Base-by-base conservation (phyloP, 2,888 invertebrate genomes). In the Hydroisotoma schaefferi region DNA sequence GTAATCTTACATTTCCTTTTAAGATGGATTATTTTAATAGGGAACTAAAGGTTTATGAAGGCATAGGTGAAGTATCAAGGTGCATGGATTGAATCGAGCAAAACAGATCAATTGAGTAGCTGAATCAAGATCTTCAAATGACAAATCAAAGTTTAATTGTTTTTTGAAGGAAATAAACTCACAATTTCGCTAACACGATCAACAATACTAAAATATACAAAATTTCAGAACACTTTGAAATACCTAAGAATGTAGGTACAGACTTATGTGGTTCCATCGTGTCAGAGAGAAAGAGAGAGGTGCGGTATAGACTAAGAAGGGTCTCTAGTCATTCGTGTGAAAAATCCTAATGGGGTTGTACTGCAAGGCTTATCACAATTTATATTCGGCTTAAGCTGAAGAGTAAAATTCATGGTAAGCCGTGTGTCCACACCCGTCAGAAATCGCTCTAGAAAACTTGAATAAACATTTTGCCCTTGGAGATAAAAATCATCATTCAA, bases 171-270 rank as follows among this genome's bases (percentile, higher is more conserved):
- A 43, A 43, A 43, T 43, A n/a, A 43, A 18, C 43, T 43, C 12
- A 43, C 12, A 43, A 10, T 43, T 43, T 10, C 18, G 43, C 43
- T 43, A 43, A 43, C 43, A 47, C 18, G 47, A 47, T 5, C 25
- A 37, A 52, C 37, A 52, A 23, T 37, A 52, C 33, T 52, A 37
- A 52, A 52, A 52, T 52, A 52, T 52, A 52, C 52, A 52, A 52
- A 52, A 52, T 52, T 49, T 49, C 25, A 52, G 52, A 52, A 29
- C 33, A 22, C 23, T 37, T 52, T 37, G 20, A 52, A 52, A 37
- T 28, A 23, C 25, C 52, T 52, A 52, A 26, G 18, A 52, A 52
- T 52, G 25, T 52, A 52, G 33, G 43, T 43, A 43, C 43, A 43
- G 43, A 43, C 43, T 43, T 43, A 43, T n/a, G 8, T 15, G 12